A percentile compares a stretch with the other conserved stretches of the same genome.
Evolutionary conservation across 2,113 vertebrate genomes (phyloP).

Genomic region (Neotoma lepida): DNA sequence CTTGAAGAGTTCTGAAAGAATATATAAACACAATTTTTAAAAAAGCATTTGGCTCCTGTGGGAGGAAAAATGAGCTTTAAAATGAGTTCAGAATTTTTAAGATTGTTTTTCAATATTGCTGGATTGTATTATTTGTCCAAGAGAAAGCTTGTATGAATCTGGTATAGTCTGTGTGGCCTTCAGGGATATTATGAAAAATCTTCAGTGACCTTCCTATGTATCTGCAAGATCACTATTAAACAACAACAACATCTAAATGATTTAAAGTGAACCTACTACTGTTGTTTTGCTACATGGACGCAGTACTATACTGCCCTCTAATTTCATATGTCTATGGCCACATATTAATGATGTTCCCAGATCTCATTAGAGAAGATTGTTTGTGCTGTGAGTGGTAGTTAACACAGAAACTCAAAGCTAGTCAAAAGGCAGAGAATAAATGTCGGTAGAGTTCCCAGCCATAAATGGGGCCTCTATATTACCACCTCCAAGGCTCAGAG

Average conservation of each 20-base stretch:
- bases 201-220: conserved; percentile 39
- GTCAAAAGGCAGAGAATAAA: neutral
- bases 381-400: neutral
- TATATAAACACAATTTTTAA: neutral
- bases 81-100: neutral
- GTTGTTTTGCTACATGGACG: neutral
- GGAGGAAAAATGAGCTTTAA: conserved; percentile 9
- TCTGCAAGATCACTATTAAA: conserved; percentile 35
- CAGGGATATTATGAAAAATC: neutral
- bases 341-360: neutral
- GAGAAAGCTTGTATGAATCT: neutral
- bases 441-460: neutral
- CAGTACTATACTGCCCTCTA: neutral
- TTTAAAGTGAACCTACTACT: neutral
- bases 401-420: neutral
- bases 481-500: accelerated
- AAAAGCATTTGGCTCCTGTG: neutral
- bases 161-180: neutral
- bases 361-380: neutral
- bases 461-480: neutral
- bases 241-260: too few species aligned
- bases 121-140: neutral
- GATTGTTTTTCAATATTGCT: neutral
- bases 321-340: neutral
- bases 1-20: neutral